Evolutionary conservation across 2,113 vertebrate genomes (phyloP).

Genomic region (Arothron firmamentum): DNA sequence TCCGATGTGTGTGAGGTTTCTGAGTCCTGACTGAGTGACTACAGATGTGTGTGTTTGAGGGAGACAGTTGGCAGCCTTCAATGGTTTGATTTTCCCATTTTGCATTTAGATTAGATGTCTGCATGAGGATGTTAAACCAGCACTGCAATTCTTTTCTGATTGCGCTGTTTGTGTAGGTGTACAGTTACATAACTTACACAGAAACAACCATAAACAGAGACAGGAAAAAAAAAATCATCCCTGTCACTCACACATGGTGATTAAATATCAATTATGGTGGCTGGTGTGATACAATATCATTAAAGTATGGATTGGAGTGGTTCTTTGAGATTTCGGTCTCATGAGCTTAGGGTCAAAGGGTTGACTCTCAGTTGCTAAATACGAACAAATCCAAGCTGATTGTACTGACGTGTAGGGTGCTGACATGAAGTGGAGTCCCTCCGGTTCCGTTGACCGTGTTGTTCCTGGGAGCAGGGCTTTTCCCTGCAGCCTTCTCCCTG

Average conservation of each 20-base stretch:
- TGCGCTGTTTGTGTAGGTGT: not conserved
- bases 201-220: not conserved
- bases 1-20: conserved; percentile 3
- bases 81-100: conserved; percentile 23
- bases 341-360: too few species aligned
- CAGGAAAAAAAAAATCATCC: too few species aligned
- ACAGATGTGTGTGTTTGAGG: not conserved
- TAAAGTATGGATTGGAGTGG: too few species aligned
- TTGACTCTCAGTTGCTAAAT: not conserved
- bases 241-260: not conserved
- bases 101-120: conserved; percentile 42
- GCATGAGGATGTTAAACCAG: conserved; percentile 12
- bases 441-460: conserved; percentile 91
- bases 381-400: not conserved
- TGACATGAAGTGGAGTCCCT: conserved; percentile 90
- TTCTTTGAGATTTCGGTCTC: too few species aligned
- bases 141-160: not conserved
- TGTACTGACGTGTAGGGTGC: conserved; percentile 89
- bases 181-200: not conserved
- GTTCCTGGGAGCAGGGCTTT: conserved; percentile 78
- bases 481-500: conserved; percentile 84
- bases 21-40: conserved; percentile 6
- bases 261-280: too few species aligned
- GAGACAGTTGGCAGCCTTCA: conserved; percentile 1
- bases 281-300: not conserved